These are phyloP conservation scores for Collichthys lucidus DNA, from an alignment of 2,113 vertebrate genomes.

Conservation along the genomic window DNA sequence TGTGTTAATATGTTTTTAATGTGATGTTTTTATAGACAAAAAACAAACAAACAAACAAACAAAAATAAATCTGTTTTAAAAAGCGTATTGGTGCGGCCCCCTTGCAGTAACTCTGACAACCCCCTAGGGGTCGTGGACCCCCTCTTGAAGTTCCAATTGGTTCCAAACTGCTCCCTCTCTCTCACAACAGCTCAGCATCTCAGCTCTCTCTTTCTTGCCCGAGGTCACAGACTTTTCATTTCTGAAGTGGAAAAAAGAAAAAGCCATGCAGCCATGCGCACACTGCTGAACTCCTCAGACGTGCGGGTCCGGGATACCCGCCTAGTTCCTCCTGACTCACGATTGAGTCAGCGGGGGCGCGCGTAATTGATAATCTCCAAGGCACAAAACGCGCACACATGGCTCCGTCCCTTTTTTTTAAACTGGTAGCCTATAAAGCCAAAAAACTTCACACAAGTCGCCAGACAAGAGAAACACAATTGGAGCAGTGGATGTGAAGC, in stretches of 20 bases:
- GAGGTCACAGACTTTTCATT: constrained; percentile 4
- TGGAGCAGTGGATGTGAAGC: constrained; percentile 27
- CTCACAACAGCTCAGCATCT: no score
- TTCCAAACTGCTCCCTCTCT: no score
- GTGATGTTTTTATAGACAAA: no score
- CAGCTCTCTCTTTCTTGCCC: neutral
- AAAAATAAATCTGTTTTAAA: no score
- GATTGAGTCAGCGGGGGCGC: constrained; percentile 68
- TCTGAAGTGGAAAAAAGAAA: constrained; percentile 39
- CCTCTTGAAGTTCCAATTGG: no score
- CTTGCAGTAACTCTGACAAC: no score
- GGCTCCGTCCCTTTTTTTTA: constrained; percentile 22
- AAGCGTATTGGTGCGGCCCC: no score
- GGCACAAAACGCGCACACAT: constrained; percentile 39
- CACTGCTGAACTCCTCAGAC: neutral
- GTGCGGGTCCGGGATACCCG: constrained; percentile 35
- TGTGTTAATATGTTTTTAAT: neutral
- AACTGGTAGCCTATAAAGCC: constrained; percentile 34
- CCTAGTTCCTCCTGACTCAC: constrained; percentile 69
- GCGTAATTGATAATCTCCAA: constrained; percentile 23
- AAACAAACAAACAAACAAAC: no score
- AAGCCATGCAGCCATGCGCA: neutral
- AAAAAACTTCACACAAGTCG: neutral
- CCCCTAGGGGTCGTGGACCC: no score
- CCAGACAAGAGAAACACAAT: constrained; percentile 12